Evolutionary conservation across 2,888 invertebrate species (phyloP), one percentile per base, ranked within the genome.

Genomic region (Phlogophora meticulosa): DNA sequence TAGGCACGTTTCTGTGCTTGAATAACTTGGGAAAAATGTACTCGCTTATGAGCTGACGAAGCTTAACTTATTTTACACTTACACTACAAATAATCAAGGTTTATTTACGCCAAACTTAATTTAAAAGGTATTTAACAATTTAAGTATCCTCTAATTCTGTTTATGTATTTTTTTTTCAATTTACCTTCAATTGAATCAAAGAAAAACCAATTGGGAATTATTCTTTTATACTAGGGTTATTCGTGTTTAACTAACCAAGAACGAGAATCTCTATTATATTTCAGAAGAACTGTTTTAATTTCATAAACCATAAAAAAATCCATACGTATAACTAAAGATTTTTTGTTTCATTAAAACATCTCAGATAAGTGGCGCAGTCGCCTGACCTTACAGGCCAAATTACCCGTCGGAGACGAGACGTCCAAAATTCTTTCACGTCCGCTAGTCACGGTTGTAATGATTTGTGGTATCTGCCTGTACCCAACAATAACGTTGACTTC

Each of bases 371-470:
- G 48, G 46, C 56, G 28, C 42, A 52, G 38, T 15, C 22, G 42
- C 20, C n/a, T 61, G 73, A 73, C 61, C 59, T 79, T 71, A 53
- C 52, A 45, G 68, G 52, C 45, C 60, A 58, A 64, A 64, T 52
- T 42, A 46, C 48, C 49, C 36, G 62, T 52, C 61, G 52, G 61
- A 76, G 78, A 51, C 53, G 60, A 68, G 80, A 48, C 56, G 51
- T 60, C 61, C 45, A 49, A 74, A 85, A 87, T 87, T 85, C 86
- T 82, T 85, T 79, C 83, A 85, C 86, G 88, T 82, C 72, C 66
- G 49, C 72, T 40, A 79, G 86, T 86, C 87, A 87, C 86, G 87
- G 77, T 78, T 82, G 70, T 74, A 77, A 86, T 83, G 82, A 78
- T 84, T 86, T 83, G 81, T 83, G 82, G 80, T 77, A 74, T 82